A percentile compares a stretch with the other conserved stretches of the same genome.
These are phyloP conservation scores for Allophyes oxyacanthae DNA, from an alignment of 2,888 invertebrate species.

Conservation along the genomic window DNA sequence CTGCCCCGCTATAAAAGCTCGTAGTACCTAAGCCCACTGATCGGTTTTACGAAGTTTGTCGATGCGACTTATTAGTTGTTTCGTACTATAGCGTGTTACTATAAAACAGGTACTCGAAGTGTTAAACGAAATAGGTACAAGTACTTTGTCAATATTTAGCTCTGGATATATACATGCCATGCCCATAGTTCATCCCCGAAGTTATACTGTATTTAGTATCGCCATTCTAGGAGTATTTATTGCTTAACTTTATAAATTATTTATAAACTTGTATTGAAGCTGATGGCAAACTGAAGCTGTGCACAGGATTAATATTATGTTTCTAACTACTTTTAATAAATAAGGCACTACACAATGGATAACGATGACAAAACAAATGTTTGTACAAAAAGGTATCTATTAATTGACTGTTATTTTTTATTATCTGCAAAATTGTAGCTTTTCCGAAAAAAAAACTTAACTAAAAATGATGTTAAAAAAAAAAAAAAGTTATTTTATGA, in stretches of 20 bases:
- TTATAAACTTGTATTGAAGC: slow-evolving; percentile 34
- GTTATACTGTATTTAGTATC: slow-evolving; percentile 26
- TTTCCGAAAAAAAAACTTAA: too few relatives aligned
- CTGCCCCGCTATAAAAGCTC: too few relatives aligned
- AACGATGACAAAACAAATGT: background rate
- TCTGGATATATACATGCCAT: slow-evolving; percentile 19
- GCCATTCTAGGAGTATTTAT: slow-evolving; percentile 38
- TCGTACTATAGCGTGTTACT: too few relatives aligned
- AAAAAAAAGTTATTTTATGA: too few relatives aligned
- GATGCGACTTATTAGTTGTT: too few relatives aligned
- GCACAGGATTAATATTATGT: background rate
- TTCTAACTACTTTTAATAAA: background rate
- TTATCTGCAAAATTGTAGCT: too few relatives aligned
- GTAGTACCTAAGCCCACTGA: too few relatives aligned
- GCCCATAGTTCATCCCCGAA: slow-evolving; percentile 34
- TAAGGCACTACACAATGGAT: background rate
- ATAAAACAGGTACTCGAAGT: background rate
- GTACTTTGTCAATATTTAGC: slow-evolving; percentile 2
- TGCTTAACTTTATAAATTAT: slow-evolving; percentile 38
- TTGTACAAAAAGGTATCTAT: too few relatives aligned
- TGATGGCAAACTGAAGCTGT: slow-evolving; percentile 15
- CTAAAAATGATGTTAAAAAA: too few relatives aligned
- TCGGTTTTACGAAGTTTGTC: too few relatives aligned
- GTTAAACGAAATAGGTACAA: background rate
- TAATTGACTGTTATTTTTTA: too few relatives aligned